Base-by-base conservation (phyloP, 2,797 vertebrate genomes). In the Sciurus carolinensis region DNA sequence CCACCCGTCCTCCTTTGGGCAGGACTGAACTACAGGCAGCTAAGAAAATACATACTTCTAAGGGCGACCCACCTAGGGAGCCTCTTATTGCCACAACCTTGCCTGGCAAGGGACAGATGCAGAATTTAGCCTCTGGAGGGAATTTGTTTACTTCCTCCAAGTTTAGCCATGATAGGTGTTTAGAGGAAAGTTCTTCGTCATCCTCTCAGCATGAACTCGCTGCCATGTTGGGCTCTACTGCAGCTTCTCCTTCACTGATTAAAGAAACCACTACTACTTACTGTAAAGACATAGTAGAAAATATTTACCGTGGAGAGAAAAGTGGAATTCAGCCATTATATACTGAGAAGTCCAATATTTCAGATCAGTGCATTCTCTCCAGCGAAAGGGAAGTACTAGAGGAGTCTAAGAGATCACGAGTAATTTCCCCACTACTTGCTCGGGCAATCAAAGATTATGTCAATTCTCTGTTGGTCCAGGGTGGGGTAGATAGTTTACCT, bases 1-100 rank as follows among this genome's bases (percentile, higher is more conserved):
- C 96, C 95, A 94, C 97, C 90, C 87, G 97, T 95, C 97, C 97
- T 97, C 95, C 98, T 96, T 92, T 97, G 97, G 98, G 97, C 95
- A 97, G 98, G 95, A 97, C 96, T 96, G 98, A 97, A 97, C 93
- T 66, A 86, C 98, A 98, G 98, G 97, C 98, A 98, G 96, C 97
- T 98, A 97, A 98, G 91, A 97, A 82, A 97, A 90, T 90, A n/a
- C 81, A 90, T 50, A 83, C 96, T 89, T 72, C 96, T 96, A 91
- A 98, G 96, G 94, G 97, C 96, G 89, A 94, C 73, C 87, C 93
- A 96, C 73, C 89, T 96, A 97, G 97, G 96, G 97, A 96, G 39
- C 54, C 96, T 96, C 77, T 97, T 88, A 83, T 28, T 93, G 66
- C 95, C 77, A 94, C 97, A 92, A 10, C 87, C 44, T 96, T 97